phyloP scores from a whole-genome alignment of 2,888 invertebrate genomes.

The Pseudanteris insignis region DNA sequence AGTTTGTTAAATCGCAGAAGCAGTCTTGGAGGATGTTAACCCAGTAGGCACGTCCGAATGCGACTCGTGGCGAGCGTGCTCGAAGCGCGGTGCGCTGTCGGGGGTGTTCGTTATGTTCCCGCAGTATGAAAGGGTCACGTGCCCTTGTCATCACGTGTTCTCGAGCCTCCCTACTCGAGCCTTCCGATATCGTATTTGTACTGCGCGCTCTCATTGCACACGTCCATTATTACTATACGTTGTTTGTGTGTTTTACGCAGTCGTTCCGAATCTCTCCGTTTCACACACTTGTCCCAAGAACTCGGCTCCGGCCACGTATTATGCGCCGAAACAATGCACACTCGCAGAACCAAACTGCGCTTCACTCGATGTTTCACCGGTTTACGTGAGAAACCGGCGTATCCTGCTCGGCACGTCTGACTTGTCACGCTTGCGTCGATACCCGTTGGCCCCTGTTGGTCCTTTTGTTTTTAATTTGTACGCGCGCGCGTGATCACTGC shows the following conservation, averaged over 20 bases:
- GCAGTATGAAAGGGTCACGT: conserved; percentile 62
- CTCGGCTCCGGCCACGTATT: conserved; percentile 51
- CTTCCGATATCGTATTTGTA: conserved; percentile 64
- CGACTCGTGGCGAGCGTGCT: conserved; percentile 36
- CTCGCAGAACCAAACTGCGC: conserved; percentile 45
- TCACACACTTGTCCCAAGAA: conserved; percentile 56
- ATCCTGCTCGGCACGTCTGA: conserved; percentile 10
- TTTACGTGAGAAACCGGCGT: conserved; percentile 58
- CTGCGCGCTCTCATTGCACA: conserved; percentile 58
- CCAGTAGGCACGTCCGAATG: conserved; percentile 51
- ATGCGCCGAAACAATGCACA: conserved; percentile 58
- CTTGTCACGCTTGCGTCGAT: too few species aligned
- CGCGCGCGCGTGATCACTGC: too few species aligned
- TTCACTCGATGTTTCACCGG: conserved; percentile 51
- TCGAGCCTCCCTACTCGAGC: conserved; percentile 50
- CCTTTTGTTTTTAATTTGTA: too few species aligned
- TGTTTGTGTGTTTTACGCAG: conserved; percentile 61
- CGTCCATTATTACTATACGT: conserved; percentile 64
- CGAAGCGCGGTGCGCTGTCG: conserved; percentile 53
- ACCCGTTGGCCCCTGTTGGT: too few species aligned
- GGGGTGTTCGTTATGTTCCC: conserved; percentile 62
- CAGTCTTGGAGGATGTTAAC: conserved; percentile 57
- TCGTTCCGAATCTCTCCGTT: conserved; percentile 48
- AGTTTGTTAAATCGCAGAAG: neutral
- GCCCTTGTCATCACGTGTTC: conserved; percentile 50